Conservation (phyloP, 2,113 vertebrate species). For the Anser cygnoides region DNA sequence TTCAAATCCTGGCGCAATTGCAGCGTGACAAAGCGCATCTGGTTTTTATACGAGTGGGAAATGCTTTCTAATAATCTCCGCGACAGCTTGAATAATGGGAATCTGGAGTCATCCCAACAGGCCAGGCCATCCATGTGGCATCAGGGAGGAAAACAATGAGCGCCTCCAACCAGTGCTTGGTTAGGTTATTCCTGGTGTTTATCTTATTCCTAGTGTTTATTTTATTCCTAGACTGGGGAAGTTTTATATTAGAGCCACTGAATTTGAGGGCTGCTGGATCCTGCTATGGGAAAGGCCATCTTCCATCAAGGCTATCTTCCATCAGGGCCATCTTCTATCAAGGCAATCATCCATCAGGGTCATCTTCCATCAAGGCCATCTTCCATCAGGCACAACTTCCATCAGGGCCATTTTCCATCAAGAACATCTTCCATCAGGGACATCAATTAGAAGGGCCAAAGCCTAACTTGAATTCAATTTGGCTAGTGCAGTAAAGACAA, state of each 20-base stretch:
- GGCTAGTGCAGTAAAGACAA: no score
- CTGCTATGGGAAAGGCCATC: background rate
- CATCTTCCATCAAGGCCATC: no score
- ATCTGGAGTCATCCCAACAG: background rate
- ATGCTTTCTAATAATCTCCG: background rate
- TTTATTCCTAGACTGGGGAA: conserved; percentile 80
- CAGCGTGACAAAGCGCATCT: background rate
- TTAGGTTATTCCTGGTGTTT: background rate
- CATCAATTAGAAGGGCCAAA: no score
- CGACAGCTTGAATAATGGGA: background rate
- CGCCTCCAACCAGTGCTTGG: conserved; percentile 59
- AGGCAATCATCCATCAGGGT: background rate
- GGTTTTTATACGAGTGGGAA: conserved; percentile 6
- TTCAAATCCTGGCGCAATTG: background rate
- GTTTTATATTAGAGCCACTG: conserved; percentile 53
- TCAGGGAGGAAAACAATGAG: background rate
- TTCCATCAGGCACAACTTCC: background rate
- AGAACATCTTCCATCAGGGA: background rate
- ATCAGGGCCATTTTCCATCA: background rate
- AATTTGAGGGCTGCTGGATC: background rate
- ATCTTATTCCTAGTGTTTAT: conserved; percentile 65
- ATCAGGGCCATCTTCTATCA: background rate
- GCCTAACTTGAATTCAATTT: no score
- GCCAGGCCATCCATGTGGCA: background rate
- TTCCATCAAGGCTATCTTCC: background rate